phyloP scores from a whole-genome alignment of 2,113 vertebrate species.

The Phocoena sinus region DNA sequence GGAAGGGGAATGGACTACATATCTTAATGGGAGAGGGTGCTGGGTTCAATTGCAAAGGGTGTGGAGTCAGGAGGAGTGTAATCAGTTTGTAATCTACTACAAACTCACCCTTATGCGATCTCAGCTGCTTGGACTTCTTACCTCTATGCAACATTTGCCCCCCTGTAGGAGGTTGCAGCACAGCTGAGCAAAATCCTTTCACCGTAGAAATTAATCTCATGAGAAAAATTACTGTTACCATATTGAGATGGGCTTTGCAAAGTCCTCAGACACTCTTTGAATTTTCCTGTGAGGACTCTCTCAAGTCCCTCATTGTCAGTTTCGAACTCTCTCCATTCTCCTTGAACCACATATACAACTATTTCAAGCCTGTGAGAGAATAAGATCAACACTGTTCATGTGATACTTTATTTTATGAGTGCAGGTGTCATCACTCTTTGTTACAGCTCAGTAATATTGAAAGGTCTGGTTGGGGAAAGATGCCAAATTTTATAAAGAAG shows the following conservation, averaged over 20 bases:
- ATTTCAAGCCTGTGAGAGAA: not conserved
- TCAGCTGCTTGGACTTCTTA: not conserved
- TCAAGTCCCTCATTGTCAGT: not conserved
- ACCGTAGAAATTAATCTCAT: fast-evolving
- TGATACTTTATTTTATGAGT: fast-evolving
- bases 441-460: not conserved
- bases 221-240: not conserved
- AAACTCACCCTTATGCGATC: not conserved
- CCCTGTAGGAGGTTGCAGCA: fast-evolving
- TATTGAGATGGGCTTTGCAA: not conserved
- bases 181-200: not conserved
- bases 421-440: not conserved
- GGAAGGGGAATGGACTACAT: not conserved
- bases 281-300: not conserved
- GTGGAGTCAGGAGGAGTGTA: no score
- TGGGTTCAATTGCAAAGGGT: fast-evolving
- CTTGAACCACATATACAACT: not conserved
- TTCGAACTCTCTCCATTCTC: not conserved
- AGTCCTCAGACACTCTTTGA: no score
- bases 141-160: fast-evolving
- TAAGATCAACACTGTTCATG: fast-evolving
- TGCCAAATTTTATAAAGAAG: not conserved
- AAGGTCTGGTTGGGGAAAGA: fast-evolving
- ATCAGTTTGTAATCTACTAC: fast-evolving
- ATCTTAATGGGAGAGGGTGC: fast-evolving